A percentile compares a stretch with the other conserved stretches of the same genome.
phyloP scores from a whole-genome alignment of 2,888 invertebrate species.

The Pterobdella sp. region DNA sequence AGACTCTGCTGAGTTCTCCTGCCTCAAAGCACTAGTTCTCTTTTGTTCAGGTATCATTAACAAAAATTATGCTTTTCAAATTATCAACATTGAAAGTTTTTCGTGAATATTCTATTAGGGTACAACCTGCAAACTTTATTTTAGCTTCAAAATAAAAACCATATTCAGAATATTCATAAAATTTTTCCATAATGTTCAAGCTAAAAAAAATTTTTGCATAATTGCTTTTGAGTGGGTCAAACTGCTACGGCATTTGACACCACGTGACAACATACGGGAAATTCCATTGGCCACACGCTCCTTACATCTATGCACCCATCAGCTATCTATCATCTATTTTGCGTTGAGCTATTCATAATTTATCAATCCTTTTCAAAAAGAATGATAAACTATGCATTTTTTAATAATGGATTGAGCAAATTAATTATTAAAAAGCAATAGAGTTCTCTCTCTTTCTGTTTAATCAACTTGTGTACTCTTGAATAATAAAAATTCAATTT shows the following conservation, averaged over 20 bases:
- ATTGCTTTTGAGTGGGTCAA: background rate
- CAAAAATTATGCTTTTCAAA: no score
- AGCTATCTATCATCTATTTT: background rate
- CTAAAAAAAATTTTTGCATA: slow-evolving; percentile 2
- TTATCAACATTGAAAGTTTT: background rate
- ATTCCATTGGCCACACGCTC: background rate
- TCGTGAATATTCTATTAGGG: background rate
- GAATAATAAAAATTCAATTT: background rate
- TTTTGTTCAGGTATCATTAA: slow-evolving; percentile 99
- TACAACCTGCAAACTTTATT: no score
- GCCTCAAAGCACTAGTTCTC: slow-evolving; percentile 95
- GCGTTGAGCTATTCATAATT: background rate
- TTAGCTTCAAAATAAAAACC: no score
- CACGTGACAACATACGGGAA: background rate
- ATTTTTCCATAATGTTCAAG: no score
- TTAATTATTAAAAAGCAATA: background rate
- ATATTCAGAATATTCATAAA: no score
- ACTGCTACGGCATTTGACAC: slow-evolving; percentile 6
- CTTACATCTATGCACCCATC: background rate
- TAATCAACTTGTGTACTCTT: background rate
- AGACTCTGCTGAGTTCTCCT: slow-evolving; percentile 95
- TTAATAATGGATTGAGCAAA: background rate
- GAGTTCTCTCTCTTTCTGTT: background rate
- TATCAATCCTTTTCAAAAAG: no score
- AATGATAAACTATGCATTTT: no score